Evolutionary conservation across 2,888 invertebrate genomes (phyloP), one percentile per base, ranked within the genome.

Genomic region (Herminia tarsipennalis): DNA sequence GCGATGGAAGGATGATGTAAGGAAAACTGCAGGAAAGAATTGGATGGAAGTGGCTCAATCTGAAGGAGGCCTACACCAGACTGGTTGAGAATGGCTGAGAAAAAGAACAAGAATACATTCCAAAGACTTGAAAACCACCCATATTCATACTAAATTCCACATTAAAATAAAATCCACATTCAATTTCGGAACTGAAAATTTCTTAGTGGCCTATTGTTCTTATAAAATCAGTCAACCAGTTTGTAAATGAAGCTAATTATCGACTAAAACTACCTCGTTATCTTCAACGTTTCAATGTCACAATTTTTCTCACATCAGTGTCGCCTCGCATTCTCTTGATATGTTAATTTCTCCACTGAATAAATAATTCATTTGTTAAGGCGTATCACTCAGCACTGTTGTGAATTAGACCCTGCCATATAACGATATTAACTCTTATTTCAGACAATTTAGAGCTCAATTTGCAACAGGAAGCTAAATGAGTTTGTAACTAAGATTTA

Each of bases 321-420:
- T 56, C 51, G 42, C 14, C 50, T 56, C 61, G 73, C 70, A 68
- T 71, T 74, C 86, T 80, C 84, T 83, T 83, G 86, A 88, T 88
- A 88, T 88, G 88, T 86, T 88, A 89, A 89, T 88, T 83, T 85
- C 73, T 80, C 76, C 77, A 67, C 81, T 84, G 87, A 86, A 88
- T 90, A 89, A 90, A 90, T 88, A 88, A 89, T 88, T 88, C 85
- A 84, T 85, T 84, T 83, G 81, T 81, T 83, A 84, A 84, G 79
- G 80, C 81, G 78, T 84, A 86, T 87, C 83, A 79, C 80, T 83
- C 78, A 65, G 66, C 74, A 76, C 78, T 81, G 78, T 81, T 80
- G 80, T 43, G 56, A 59, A 66, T 85, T 79, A 73, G 67, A 54
- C 57, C 33, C 58, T 56, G 29, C 16, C 38, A 20, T 41, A 38